Percentiles rank a stretch among this genome's conserved stretches.
Evolutionary conservation across 2,888 invertebrate species (phyloP).

Genomic region (Stenichneumon culpator): DNA sequence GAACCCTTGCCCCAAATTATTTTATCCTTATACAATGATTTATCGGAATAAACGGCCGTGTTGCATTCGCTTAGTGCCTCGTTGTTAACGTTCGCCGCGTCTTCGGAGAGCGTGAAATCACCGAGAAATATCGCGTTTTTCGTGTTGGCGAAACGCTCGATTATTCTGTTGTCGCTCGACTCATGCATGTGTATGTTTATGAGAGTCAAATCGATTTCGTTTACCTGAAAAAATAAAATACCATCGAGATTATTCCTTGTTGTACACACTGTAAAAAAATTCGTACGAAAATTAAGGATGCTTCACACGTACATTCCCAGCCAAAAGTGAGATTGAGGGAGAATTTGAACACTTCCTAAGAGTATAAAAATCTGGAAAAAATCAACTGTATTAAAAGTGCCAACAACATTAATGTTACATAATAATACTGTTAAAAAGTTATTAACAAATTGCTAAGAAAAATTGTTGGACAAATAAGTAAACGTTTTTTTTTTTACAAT

Average conservation of each 20-base stretch:
- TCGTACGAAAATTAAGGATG: no score
- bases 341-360: no score
- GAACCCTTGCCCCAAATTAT: slow-evolving; percentile 73
- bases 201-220: slow-evolving; percentile 72
- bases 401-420: no score
- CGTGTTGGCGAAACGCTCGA: slow-evolving; percentile 69
- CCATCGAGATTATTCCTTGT: no score
- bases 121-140: slow-evolving; percentile 75
- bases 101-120: slow-evolving; percentile 74
- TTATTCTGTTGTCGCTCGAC: slow-evolving; percentile 68
- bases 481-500: background rate
- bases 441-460: no score
- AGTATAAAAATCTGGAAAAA: no score
- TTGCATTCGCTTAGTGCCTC: slow-evolving; percentile 68
- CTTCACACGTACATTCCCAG: no score
- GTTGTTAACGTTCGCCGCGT: slow-evolving; percentile 57
- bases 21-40: slow-evolving; percentile 70
- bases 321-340: no score
- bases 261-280: no score
- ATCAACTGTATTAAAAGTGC: no score
- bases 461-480: no score
- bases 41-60: slow-evolving; percentile 69
- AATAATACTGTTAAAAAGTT: no score
- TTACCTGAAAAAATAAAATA: slow-evolving; percentile 67
- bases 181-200: slow-evolving; percentile 73